Conservation (phyloP, 2,888 invertebrate species). For the Trachelus tabidus region DNA sequence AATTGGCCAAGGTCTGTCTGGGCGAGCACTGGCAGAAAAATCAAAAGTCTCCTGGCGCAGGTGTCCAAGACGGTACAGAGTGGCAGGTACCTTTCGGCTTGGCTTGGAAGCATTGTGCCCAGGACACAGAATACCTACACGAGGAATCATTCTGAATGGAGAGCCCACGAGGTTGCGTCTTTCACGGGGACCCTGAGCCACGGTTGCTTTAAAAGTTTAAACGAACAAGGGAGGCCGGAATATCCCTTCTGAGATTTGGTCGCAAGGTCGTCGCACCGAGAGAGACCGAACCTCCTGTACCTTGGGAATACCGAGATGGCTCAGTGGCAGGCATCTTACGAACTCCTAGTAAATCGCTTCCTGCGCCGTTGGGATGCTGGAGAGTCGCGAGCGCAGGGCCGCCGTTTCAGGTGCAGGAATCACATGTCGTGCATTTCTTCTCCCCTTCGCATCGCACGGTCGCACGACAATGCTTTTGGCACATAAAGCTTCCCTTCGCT, state of each 20-base stretch:
- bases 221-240: constrained; percentile 35
- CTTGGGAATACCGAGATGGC: too few species aligned
- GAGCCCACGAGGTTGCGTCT: constrained; percentile 52
- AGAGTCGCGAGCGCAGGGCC: neutral
- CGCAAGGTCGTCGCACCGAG: constrained; percentile 4
- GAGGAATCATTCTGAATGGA: constrained; percentile 44
- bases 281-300: neutral
- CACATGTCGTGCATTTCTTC: constrained; percentile 37
- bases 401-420: constrained; percentile 42
- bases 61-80: constrained; percentile 51
- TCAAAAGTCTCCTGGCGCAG: constrained; percentile 59
- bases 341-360: neutral
- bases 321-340: too few species aligned
- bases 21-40: constrained; percentile 48
- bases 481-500: constrained; percentile 15
- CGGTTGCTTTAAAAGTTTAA: constrained; percentile 41
- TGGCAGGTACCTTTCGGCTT: constrained; percentile 55
- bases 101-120: constrained; percentile 45
- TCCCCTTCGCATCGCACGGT: constrained; percentile 21
- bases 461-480: constrained; percentile 15
- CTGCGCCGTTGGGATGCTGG: constrained; percentile 2
- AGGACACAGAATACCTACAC: constrained; percentile 50
- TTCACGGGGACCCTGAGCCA: constrained; percentile 14
- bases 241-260: constrained; percentile 30
- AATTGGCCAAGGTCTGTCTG: constrained; percentile 35